A percentile compares a stretch with the other conserved stretches of the same genome.
phyloP scores from a whole-genome alignment of 2,888 invertebrate species.

The Thyatira batis region DNA sequence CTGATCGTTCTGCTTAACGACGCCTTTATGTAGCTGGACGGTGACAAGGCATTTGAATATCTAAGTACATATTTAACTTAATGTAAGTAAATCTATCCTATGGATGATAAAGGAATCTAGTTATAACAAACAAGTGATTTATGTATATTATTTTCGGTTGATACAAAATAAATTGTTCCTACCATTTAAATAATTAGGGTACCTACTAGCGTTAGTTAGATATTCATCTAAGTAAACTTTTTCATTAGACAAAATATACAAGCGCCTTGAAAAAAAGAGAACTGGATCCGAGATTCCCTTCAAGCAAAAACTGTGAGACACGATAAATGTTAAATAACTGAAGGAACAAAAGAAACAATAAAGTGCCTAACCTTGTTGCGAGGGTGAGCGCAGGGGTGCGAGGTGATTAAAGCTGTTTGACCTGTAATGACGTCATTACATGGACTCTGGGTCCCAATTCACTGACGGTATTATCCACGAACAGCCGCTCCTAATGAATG shows the following conservation, averaged over 20 bases:
- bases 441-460: constrained; percentile 69
- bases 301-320: neutral
- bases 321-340: constrained; percentile 18
- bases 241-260: no score
- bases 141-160: no score
- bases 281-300: neutral
- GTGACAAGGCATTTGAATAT: neutral
- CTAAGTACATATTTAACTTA: no score
- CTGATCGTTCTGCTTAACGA: neutral
- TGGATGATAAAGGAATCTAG: no score
- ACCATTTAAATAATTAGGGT: no score
- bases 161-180: no score
- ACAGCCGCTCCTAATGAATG: constrained; percentile 53
- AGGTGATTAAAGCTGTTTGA: constrained; percentile 36
- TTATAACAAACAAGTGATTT: no score
- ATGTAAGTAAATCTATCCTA: no score
- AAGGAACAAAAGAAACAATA: constrained; percentile 41
- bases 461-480: constrained; percentile 74
- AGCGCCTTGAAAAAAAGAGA: no score
- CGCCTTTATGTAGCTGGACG: neutral
- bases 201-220: no score
- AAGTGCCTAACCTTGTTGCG: constrained; percentile 37
- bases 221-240: no score
- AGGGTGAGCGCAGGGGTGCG: constrained; percentile 27
- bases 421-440: constrained; percentile 47